Evolutionary conservation across 2,797 vertebrate species (phyloP).

Genomic region (Hoplostethus atlanticus): DNA sequence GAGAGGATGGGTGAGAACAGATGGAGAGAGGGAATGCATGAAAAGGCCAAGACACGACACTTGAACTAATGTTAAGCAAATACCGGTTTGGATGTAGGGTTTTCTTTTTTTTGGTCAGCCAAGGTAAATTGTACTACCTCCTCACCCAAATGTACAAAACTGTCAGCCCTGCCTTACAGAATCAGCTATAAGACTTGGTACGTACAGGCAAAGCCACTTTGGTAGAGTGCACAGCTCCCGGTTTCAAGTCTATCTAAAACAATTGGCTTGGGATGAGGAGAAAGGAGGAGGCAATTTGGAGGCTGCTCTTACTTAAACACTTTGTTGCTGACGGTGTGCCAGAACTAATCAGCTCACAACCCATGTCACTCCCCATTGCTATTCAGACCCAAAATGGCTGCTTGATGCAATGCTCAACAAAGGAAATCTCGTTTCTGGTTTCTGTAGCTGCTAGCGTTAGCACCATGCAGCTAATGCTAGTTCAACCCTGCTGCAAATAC

Average conservation of each 20-base stretch:
- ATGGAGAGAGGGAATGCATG: neutral
- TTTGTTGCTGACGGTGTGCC: neutral
- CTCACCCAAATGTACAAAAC: neutral
- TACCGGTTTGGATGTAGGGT: neutral
- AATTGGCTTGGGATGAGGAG: too few species aligned
- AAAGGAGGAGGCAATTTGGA: too few species aligned
- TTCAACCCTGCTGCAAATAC: slow-evolving; percentile 33
- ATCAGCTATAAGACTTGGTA: neutral
- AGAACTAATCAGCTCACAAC: neutral
- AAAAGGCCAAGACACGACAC: neutral
- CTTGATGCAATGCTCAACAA: neutral
- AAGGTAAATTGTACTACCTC: neutral
- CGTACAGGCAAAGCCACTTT: neutral
- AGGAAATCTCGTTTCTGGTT: slow-evolving; percentile 8
- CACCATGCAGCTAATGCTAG: slow-evolving; percentile 14
- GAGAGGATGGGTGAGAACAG: neutral
- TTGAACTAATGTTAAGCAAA: neutral
- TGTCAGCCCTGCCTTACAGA: neutral
- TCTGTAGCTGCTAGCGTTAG: slow-evolving; percentile 40
- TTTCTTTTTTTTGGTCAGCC: neutral
- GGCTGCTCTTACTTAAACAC: neutral
- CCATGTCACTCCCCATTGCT: neutral
- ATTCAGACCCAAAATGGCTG: slow-evolving; percentile 12
- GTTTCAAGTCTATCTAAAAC: neutral
- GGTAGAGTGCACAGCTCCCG: neutral